These are phyloP conservation scores for Caenorhabditis remanei DNA, from an alignment of 1,140 invertebrate species.

Conservation along the genomic window DNA sequence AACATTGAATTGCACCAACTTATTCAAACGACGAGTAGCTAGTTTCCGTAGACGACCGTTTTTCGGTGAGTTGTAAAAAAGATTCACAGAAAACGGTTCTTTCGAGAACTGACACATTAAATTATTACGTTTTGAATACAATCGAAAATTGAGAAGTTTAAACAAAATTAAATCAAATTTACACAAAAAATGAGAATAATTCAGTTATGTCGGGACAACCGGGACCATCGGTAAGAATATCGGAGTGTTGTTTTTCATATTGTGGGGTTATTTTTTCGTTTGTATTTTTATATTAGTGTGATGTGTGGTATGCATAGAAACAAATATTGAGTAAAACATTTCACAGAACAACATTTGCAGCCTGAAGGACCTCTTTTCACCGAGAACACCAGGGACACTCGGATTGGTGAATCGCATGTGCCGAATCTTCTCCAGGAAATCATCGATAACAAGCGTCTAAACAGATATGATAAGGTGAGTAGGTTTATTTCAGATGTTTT, in stretches of 20 bases:
- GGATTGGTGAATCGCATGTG: slow-evolving; percentile 19
- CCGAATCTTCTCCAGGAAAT: slow-evolving; percentile 58
- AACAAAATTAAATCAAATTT: background rate
- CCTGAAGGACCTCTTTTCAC: slow-evolving; percentile 61
- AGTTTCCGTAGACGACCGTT: background rate
- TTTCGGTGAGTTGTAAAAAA: slow-evolving; percentile 30
- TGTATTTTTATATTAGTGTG: background rate
- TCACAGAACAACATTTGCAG: slow-evolving; percentile 40
- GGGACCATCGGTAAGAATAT: slow-evolving; percentile 9
- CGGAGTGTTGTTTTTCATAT: slow-evolving; percentile 1
- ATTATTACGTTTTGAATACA: too few species aligned
- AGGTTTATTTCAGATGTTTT: background rate
- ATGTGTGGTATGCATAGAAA: background rate
- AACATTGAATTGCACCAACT: slow-evolving; percentile 41
- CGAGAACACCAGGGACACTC: slow-evolving; percentile 33
- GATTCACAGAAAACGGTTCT: background rate
- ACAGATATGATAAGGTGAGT: slow-evolving; percentile 55
- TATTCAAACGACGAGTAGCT: background rate
- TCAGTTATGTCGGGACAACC: slow-evolving; percentile 9
- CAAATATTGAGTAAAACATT: background rate
- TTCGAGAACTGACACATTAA: too few species aligned
- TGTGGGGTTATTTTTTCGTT: background rate
- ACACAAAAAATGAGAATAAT: background rate
- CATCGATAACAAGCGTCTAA: slow-evolving; percentile 58
- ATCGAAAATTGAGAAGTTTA: background rate